Base-by-base conservation (phyloP, 2,797 vertebrate species). In the Lepilemur septentrionalis region DNA sequence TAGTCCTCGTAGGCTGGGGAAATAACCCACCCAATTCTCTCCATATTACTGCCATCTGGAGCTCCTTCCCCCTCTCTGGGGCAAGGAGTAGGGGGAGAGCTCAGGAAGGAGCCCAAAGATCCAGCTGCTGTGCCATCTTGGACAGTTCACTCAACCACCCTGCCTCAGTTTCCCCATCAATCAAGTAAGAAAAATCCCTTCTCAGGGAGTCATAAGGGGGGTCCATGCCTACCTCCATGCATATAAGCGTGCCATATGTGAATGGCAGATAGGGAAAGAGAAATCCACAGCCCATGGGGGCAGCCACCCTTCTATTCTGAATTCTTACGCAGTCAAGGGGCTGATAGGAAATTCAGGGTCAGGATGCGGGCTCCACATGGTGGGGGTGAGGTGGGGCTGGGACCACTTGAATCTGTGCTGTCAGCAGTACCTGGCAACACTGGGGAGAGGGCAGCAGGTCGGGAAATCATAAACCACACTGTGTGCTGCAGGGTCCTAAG, bases 131-230 rank as follows among this genome's bases (percentile, higher is more conserved):
- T 52, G 46, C 46, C 63, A 30, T 76, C 50, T 23, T 9, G 4
- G 30, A 13, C 46, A 48, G 83, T 57, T 88, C 48, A 41, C 22
- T 72, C 48, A 50, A 30, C 35, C 67, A 87, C n/a, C 17, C 6
- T 35, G 81, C 84, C 93, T 97, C 43, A 10, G 38, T 78, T 81
- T 97, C 81, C 75, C 76, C 63, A 72, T 35, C 14, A 18, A 17
- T 32, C 41, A 63, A 6, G 22, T 8, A 92, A 43, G 61, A 79
- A 48, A n/a, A 57, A 23, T 93, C 18, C 67, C 46, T 43, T 86
- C 55, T 91, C 4, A 20, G 50, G 63, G 18, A n/a, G 5, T 41
- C 15, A n/a, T 8, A 78, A 83, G n/a, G 82, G 43, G 38, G 43
- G 55, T 3, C 14, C 35, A 72, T n/a, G 28, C 78, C 13, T 12